Percentiles rank a stretch among this genome's conserved stretches.
phyloP scores from a whole-genome alignment of 23 tunicate species.

The Halocynthia aurantium region DNA sequence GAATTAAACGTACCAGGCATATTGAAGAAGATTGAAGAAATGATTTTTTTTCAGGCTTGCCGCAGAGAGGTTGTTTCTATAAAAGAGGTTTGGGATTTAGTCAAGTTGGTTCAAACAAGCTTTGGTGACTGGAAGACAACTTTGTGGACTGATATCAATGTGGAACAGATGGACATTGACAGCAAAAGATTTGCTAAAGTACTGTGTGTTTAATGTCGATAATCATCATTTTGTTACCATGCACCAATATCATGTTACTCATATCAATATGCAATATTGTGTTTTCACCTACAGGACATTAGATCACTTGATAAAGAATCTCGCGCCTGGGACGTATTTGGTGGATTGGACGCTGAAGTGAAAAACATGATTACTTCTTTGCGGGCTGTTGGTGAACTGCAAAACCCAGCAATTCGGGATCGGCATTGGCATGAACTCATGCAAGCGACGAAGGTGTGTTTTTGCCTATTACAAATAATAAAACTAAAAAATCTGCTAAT shows the following conservation, averaged over 20 bases:
- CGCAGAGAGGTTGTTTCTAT: conserved; percentile 77
- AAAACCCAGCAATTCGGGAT: conserved; percentile 97
- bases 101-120: conserved; percentile 61
- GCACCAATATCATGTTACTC: not conserved
- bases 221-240: not conserved
- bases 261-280: not conserved
- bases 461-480: not conserved
- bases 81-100: conserved; percentile 94
- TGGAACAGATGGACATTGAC: conserved; percentile 97
- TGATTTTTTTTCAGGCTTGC: conserved; percentile 44
- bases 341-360: conserved; percentile 79
- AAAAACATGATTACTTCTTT: conserved; percentile 97
- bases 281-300: conserved; percentile 56
- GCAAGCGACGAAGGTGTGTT: conserved; percentile 76
- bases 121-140: conserved; percentile 90
- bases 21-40: not conserved
- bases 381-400: conserved; percentile 91
- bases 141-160: conserved; percentile 93
- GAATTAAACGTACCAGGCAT: not conserved
- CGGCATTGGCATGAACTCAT: conserved; percentile 99
- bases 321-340: conserved; percentile 88
- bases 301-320: conserved; percentile 91
- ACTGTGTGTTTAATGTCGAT: not conserved
- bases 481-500: conserved; percentile 1
- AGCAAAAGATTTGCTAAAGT: conserved; percentile 93